Percentiles rank a stretch among this genome's conserved stretches.
Evolutionary conservation across 2,888 invertebrate species (phyloP).

Genomic region (Pollenia angustigena): DNA sequence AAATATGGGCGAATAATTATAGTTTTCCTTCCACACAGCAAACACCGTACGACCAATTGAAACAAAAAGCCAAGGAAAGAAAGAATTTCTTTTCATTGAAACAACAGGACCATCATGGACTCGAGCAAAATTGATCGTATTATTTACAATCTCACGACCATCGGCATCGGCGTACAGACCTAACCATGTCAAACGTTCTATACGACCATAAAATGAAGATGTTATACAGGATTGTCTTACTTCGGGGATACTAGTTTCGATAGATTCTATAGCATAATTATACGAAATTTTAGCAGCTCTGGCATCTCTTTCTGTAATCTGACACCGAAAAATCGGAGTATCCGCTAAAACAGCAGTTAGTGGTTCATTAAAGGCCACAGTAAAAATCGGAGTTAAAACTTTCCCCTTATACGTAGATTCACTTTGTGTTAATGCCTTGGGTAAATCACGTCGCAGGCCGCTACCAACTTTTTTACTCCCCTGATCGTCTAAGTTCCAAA

Average conservation of each 20-base stretch:
- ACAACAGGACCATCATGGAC: slow-evolving; percentile 90
- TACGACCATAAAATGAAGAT: slow-evolving; percentile 80
- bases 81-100: slow-evolving; percentile 86
- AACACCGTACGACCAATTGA: slow-evolving; percentile 91
- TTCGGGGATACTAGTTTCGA: slow-evolving; percentile 75
- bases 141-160: slow-evolving; percentile 86
- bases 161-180: slow-evolving; percentile 87
- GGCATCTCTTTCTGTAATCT: slow-evolving; percentile 60
- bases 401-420: slow-evolving; percentile 87
- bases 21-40: slow-evolving; percentile 90
- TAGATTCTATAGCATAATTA: slow-evolving; percentile 75
- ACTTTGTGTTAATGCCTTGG: slow-evolving; percentile 86
- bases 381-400: slow-evolving; percentile 87
- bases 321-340: slow-evolving; percentile 76
- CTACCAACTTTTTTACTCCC: slow-evolving; percentile 70
- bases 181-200: slow-evolving; percentile 86
- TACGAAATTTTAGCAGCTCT: slow-evolving; percentile 73
- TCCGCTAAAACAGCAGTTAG: slow-evolving; percentile 82
- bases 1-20: slow-evolving; percentile 86
- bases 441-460: slow-evolving; percentile 81
- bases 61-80: slow-evolving; percentile 86
- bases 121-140: slow-evolving; percentile 83
- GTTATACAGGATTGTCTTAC: slow-evolving; percentile 78
- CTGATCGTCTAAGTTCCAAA: slow-evolving; percentile 88
- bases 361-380: slow-evolving; percentile 84